Percentiles rank a stretch among this genome's conserved stretches.
phyloP scores from a whole-genome alignment of 2,113 vertebrate genomes.

The Holacanthus passer region DNA sequence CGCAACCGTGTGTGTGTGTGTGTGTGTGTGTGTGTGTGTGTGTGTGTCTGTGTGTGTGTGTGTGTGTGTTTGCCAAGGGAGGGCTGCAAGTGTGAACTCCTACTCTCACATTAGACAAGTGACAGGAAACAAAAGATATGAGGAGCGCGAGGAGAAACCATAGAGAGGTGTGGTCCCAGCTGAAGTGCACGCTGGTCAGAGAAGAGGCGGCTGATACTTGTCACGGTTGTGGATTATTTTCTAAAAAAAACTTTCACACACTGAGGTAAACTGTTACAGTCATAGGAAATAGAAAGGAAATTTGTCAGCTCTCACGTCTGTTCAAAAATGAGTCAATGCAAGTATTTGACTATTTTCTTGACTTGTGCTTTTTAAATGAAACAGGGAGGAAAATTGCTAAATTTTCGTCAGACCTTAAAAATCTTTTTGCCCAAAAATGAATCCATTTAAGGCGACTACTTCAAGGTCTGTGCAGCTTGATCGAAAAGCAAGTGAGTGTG shows the following conservation, averaged over 20 bases:
- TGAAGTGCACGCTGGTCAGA: constrained; percentile 19
- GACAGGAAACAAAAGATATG: constrained; percentile 46
- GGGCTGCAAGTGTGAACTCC: constrained; percentile 55
- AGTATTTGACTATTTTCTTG: not conserved
- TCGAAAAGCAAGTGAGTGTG: not conserved
- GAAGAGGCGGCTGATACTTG: constrained; percentile 7
- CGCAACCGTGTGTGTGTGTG: constrained; percentile 40
- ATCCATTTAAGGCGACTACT: not conserved
- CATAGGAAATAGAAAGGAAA: not conserved
- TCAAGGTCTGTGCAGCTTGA: not conserved
- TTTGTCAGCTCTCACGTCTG: not conserved
- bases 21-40: constrained; percentile 35
- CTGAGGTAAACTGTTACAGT: not conserved
- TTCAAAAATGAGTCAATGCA: not conserved
- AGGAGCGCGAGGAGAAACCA: constrained; percentile 6
- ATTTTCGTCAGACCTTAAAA: not conserved
- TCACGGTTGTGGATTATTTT: not conserved
- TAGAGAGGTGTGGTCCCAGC: constrained; percentile 7
- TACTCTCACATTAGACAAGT: constrained; percentile 54
- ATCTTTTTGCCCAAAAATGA: not conserved
- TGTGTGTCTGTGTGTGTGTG: constrained; percentile 6
- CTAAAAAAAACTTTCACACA: not conserved
- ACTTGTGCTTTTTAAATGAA: not conserved
- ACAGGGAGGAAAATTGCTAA: not conserved
- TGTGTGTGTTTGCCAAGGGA: constrained; percentile 21